Conservation (phyloP, 2,797 vertebrate genomes). For the Chaunax sp. region DNA sequence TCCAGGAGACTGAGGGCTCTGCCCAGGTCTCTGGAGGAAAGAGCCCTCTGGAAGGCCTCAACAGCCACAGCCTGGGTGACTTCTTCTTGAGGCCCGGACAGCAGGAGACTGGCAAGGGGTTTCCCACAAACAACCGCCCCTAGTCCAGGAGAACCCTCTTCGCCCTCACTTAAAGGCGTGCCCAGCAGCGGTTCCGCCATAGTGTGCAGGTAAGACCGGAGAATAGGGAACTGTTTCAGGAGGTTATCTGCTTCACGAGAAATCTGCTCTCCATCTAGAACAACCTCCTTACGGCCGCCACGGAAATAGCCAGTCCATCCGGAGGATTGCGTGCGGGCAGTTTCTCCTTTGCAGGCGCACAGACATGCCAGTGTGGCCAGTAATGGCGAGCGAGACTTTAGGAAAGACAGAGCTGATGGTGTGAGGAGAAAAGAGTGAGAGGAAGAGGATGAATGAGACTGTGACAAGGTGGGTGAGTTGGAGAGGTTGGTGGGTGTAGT, state of each 20-base stretch:
- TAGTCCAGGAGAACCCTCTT: slow-evolving; percentile 72
- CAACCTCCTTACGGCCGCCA: slow-evolving; percentile 87
- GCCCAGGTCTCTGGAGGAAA: slow-evolving; percentile 83
- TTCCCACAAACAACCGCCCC: slow-evolving; percentile 85
- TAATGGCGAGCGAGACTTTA: slow-evolving; percentile 89
- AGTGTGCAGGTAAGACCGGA: slow-evolving; percentile 84
- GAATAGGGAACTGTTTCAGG: slow-evolving; percentile 88
- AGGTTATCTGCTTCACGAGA: slow-evolving; percentile 87
- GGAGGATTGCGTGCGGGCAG: slow-evolving; percentile 61
- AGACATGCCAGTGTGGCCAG: slow-evolving; percentile 89
- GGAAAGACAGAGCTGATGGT: slow-evolving; percentile 89
- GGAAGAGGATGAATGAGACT: slow-evolving; percentile 24
- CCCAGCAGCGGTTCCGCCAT: slow-evolving; percentile 87
- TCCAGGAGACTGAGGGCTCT: slow-evolving; percentile 88
- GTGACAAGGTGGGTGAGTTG: slow-evolving; percentile 56
- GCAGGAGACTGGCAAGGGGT: slow-evolving; percentile 81
- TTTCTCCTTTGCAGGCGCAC: slow-evolving; percentile 81
- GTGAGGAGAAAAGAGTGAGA: slow-evolving; percentile 86
- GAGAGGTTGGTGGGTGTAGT: slow-evolving; percentile 54
- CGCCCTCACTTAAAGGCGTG: slow-evolving; percentile 21
- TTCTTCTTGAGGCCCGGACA: slow-evolving; percentile 87
- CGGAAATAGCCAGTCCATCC: slow-evolving; percentile 91
- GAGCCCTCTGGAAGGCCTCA: slow-evolving; percentile 88
- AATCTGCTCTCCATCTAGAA: slow-evolving; percentile 89
- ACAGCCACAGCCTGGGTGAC: slow-evolving; percentile 79